Percentiles rank a stretch among this genome's conserved stretches.
Conservation (phyloP, 2,797 vertebrate species). For the Microctenopoma stevenorrisi region DNA sequence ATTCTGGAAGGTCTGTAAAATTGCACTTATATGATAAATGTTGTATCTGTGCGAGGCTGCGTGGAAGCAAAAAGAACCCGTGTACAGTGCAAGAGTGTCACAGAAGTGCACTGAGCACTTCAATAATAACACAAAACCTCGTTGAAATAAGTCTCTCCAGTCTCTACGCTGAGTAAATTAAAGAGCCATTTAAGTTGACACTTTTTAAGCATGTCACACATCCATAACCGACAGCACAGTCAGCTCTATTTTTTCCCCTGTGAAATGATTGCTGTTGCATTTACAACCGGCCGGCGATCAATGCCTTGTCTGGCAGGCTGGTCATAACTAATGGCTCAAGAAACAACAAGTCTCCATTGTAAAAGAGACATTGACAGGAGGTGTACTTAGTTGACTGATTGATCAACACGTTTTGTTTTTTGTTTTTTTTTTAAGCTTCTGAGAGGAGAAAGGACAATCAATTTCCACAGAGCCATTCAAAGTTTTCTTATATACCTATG, state of each 20-base stretch:
- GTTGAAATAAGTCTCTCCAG: conserved; percentile 21
- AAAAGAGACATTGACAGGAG: conserved; percentile 82
- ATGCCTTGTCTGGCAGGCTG: conserved; percentile 78
- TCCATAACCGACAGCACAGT: conserved; percentile 31
- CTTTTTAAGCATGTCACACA: conserved; percentile 49
- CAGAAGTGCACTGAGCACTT: not conserved
- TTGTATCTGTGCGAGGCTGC: not conserved
- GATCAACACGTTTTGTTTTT: conserved; percentile 84
- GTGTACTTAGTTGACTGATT: conserved; percentile 85
- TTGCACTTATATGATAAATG: not conserved
- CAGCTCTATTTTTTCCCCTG: conserved; percentile 50
- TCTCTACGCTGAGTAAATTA: conserved; percentile 47
- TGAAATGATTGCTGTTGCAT: conserved; percentile 79
- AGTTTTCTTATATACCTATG: conserved; percentile 62
- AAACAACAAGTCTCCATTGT: conserved; percentile 83
- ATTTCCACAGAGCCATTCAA: conserved; percentile 76
- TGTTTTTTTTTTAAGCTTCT: conserved; percentile 78
- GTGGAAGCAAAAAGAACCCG: not conserved
- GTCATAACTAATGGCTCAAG: conserved; percentile 82
- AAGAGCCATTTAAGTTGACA: conserved; percentile 51
- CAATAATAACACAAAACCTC: not conserved
- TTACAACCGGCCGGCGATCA: conserved; percentile 78
- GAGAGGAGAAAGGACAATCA: conserved; percentile 76
- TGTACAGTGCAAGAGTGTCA: conserved; percentile 8
- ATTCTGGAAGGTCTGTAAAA: conserved; percentile 6